Evolutionary conservation across 2,113 vertebrate genomes (phyloP), one percentile per base, ranked within the genome.

Genomic region (Columba janthina): DNA sequence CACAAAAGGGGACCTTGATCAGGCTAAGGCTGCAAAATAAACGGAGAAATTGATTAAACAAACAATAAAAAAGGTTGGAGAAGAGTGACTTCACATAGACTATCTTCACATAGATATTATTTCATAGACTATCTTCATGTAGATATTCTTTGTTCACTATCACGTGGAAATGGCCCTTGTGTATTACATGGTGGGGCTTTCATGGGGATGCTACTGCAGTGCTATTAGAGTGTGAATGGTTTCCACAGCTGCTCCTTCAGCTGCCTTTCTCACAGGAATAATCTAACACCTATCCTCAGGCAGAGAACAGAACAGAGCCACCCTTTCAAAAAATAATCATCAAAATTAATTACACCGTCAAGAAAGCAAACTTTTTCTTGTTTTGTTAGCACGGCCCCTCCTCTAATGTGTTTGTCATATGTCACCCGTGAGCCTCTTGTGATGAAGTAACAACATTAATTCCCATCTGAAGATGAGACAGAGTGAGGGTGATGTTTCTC

Each of bases 171-270:
- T 73, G 40, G 86, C 51, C 87, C 75, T 92, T 56, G 73, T 74
- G 85, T 76, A 0, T 78, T 62, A 70, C 13, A 3, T 40, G 94
- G 56, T 9, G 88, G 57, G 76, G 81, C 73, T 96, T 88, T 70
- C 91, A 64, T 31, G 11, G 76, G 95, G 88, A 66, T 14, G 5
- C 46, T 22, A 14, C 80, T 38, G 58, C 76, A 40, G 82, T 65
- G 76, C 92, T 84, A 36, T 88, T 72, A 46, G 78, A 51, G 72
- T 24, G 29, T 29, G 74, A 95, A 97, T 96, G 96, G 93, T 74
- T 97, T 97, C 95, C 96, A 92, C 98, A 98, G 98, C 97, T 97
- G 98, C 92, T 76, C 89, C 65, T 82, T 32, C 29, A 31, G 72
- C 71, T 9, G 44, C 84, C 92, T 75, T 94, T 93, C 97, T 95